Percentiles rank a stretch among this genome's conserved stretches.
These are phyloP conservation scores for Leptopilina syphax DNA, from an alignment of 2,888 invertebrate genomes.

Conservation along the genomic window DNA sequence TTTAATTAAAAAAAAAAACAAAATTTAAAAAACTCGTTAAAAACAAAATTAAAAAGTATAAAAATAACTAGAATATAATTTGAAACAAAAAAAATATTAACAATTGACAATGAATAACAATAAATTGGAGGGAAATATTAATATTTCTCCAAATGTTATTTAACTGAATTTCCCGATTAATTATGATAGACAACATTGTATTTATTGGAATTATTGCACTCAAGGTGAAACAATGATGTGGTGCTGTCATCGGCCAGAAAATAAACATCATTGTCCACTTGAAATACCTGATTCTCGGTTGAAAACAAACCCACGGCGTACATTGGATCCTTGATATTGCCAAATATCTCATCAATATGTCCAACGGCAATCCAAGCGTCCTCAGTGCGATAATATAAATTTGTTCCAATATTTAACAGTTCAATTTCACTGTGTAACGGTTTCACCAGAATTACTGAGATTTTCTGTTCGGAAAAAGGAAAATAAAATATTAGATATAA, in stretches of 20 bases:
- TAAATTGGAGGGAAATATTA: too few relatives aligned
- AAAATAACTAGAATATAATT: too few relatives aligned
- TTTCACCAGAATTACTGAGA: slow-evolving; percentile 50
- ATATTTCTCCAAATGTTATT: too few relatives aligned
- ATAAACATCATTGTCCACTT: slow-evolving; percentile 48
- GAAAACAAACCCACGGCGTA: slow-evolving; percentile 47
- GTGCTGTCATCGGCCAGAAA: slow-evolving; percentile 47
- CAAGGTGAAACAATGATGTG: slow-evolving; percentile 47
- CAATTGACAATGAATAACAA: too few relatives aligned
- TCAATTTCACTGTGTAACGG: slow-evolving; percentile 35
- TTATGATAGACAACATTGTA: slow-evolving; percentile 3
- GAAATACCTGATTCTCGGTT: slow-evolving; percentile 12
- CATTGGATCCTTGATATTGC: slow-evolving; percentile 52
- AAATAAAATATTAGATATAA: not conserved
- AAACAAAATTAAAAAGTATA: too few relatives aligned
- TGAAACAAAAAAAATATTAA: too few relatives aligned
- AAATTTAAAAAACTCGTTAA: too few relatives aligned
- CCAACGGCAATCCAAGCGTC: slow-evolving; percentile 49
- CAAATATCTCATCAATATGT: slow-evolving; percentile 57
- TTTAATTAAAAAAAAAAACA: too few relatives aligned
- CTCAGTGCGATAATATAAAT: slow-evolving; percentile 48
- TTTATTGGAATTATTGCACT: slow-evolving; percentile 39
- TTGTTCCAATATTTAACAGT: slow-evolving; percentile 53
- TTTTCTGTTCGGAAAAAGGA: not conserved
- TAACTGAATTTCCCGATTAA: not conserved